These are phyloP conservation scores for Myiagra hebetior DNA, from an alignment of 2,113 vertebrate genomes.

Conservation along the genomic window DNA sequence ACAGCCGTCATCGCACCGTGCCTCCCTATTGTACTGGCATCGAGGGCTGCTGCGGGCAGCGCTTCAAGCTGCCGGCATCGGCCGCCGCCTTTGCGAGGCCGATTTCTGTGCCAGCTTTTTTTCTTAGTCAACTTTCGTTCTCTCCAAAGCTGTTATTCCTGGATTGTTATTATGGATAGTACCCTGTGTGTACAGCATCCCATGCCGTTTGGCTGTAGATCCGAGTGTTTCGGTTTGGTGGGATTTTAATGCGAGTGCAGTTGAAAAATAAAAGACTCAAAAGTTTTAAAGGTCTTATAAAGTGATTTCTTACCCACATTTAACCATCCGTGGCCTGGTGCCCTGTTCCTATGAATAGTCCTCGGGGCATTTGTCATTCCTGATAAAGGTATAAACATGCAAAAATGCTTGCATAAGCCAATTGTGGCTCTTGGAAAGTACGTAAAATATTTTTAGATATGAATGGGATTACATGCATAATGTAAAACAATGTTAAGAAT, in stretches of 20 bases:
- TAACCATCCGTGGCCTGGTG: background rate
- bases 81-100: background rate
- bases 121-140: background rate
- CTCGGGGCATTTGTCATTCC: background rate
- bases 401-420: background rate
- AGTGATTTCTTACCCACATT: background rate
- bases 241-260: background rate
- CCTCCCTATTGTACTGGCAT: fast-evolving
- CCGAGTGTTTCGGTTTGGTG: background rate
- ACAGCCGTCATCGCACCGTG: fast-evolving
- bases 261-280: background rate
- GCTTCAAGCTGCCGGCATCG: fast-evolving
- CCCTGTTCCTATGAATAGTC: background rate
- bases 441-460: background rate
- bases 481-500: background rate
- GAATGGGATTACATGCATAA: background rate
- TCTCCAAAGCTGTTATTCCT: background rate
- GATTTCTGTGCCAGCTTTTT: fast-evolving
- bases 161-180: background rate
- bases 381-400: background rate
- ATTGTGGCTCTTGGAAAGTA: background rate
- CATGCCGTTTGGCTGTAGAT: background rate
- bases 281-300: background rate
- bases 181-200: fast-evolving
- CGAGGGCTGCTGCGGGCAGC: background rate